A percentile compares a stretch with the other conserved stretches of the same genome.
Conservation (phyloP, 2,113 vertebrate species). For the Willisornis vidua region DNA sequence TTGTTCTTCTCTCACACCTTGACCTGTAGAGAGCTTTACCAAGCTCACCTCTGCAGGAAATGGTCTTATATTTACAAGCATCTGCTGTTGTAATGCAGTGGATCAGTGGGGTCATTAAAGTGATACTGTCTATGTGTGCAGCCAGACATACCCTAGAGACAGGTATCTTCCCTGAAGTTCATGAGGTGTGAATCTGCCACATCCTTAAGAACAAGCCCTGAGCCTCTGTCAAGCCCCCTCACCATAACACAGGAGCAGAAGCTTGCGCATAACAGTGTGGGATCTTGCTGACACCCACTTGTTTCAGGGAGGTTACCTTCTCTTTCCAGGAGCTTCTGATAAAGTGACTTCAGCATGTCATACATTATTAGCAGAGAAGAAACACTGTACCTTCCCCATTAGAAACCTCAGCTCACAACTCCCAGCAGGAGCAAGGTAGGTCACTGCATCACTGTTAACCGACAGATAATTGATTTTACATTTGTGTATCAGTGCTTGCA, state of each 20-base stretch:
- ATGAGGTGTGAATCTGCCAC: not conserved
- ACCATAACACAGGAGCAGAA: not conserved
- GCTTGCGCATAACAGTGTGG: not conserved
- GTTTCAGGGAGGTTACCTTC: not conserved
- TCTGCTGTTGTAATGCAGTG: not conserved
- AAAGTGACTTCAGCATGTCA: not conserved
- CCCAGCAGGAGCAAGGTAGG: not conserved
- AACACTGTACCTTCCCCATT: not conserved
- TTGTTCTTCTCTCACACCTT: not conserved
- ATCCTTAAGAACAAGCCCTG: not conserved
- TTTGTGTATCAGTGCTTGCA: not conserved
- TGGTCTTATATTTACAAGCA: not conserved
- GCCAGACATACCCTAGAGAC: not conserved
- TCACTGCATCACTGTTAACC: not conserved
- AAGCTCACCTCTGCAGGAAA: not conserved
- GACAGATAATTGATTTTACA: slow-evolving; percentile 40
- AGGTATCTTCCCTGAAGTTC: not conserved
- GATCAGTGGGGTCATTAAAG: not conserved
- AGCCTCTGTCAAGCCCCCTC: not conserved
- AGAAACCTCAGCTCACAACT: not conserved
- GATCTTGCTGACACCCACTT: not conserved
- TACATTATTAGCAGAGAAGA: not conserved
- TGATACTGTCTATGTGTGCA: not conserved
- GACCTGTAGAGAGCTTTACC: not conserved
- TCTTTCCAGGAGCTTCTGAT: not conserved